Conservation (phyloP, 1,140 invertebrate genomes). For the Musca domestica region DNA sequence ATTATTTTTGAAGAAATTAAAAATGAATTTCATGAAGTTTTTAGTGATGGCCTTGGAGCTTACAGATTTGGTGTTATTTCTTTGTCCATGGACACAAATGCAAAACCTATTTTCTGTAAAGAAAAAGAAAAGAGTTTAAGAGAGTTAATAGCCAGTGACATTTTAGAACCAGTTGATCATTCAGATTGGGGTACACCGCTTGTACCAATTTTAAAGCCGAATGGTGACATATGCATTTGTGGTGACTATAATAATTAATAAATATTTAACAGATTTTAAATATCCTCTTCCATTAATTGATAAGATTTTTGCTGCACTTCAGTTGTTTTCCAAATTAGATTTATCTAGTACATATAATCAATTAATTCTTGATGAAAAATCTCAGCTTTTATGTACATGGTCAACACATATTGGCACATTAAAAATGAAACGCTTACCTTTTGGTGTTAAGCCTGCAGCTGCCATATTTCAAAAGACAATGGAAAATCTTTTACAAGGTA, state of each 20-base stretch:
- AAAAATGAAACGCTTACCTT: conserved; percentile 37
- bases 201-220: conserved; percentile 33
- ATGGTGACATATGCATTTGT: conserved; percentile 52
- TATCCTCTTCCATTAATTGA: conserved; percentile 43
- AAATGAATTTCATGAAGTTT: conserved; percentile 23
- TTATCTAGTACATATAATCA: conserved; percentile 52
- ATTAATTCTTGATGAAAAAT: conserved; percentile 33
- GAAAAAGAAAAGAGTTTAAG: conserved; percentile 30
- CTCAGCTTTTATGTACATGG: conserved; percentile 32
- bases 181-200: conserved; percentile 37
- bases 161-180: conserved; percentile 27
- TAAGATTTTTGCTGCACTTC: conserved; percentile 38
- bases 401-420: conserved; percentile 36
- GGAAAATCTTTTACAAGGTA: conserved; percentile 40
- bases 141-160: conserved; percentile 27
- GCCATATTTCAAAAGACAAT: conserved; percentile 54
- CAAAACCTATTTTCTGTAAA: conserved; percentile 40
- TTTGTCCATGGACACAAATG: conserved; percentile 22
- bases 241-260: conserved; percentile 56
- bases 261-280: conserved; percentile 41
- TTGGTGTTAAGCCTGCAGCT: conserved; percentile 39
- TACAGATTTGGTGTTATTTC: conserved; percentile 18
- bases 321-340: conserved; percentile 46
- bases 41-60: conserved; percentile 5
- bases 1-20: conserved; percentile 18